These are phyloP conservation scores for Clarias fuscus DNA, from an alignment of 2,797 vertebrate species.

Conservation along the genomic window DNA sequence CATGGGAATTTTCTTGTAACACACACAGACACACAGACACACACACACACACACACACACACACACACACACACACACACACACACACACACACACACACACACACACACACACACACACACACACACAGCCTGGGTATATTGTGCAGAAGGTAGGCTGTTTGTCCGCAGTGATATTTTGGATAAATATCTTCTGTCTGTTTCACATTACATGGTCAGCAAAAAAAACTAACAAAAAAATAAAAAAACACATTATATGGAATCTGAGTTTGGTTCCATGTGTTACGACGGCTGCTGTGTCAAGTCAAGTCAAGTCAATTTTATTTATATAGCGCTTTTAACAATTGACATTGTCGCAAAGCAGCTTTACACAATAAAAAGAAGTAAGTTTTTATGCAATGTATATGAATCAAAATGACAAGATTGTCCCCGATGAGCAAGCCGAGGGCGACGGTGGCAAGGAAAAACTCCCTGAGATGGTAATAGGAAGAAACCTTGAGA, in stretches of 20 bases:
- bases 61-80: background rate
- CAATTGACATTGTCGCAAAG: too few species aligned
- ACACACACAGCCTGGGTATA: background rate
- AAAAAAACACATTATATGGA: background rate
- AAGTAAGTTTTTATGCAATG: too few species aligned
- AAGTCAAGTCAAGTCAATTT: too few species aligned
- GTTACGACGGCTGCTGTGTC: background rate
- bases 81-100: background rate
- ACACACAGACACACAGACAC: slow-evolving; percentile 1
- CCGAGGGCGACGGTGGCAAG: too few species aligned
- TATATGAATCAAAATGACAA: too few species aligned
- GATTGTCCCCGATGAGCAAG: too few species aligned
- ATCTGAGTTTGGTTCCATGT: background rate
- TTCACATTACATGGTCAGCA: background rate
- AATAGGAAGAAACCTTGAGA: too few species aligned
- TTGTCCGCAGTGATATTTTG: slow-evolving; percentile 13
- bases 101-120: background rate
- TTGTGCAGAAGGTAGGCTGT: slow-evolving; percentile 6
- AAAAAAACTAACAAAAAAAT: too few species aligned
- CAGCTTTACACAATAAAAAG: too few species aligned
- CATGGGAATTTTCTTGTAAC: slow-evolving; percentile 21
- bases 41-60: background rate
- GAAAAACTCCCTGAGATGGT: too few species aligned
- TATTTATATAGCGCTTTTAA: too few species aligned
- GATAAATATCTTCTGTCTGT: slow-evolving; percentile 4